phyloP scores from a whole-genome alignment of 1,140 invertebrate species.

The Heterodera carotae region DNA sequence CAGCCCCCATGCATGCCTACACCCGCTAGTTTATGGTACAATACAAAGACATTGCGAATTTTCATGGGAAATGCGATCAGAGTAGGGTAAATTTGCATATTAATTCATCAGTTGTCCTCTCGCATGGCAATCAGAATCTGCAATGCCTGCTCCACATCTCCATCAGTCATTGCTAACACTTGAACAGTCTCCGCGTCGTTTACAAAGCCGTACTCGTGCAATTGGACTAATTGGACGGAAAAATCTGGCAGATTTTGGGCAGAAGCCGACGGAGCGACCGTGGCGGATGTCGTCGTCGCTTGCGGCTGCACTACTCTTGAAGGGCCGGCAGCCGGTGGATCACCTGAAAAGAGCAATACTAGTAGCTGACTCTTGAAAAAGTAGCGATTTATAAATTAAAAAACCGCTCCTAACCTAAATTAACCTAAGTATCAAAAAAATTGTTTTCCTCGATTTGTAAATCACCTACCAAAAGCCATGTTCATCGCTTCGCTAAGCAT shows the following conservation, averaged over 20 bases:
- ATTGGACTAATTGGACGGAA: constrained; percentile 42
- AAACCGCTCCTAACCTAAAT: too few species aligned
- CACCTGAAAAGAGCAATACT: constrained; percentile 4
- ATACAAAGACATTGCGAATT: too few species aligned
- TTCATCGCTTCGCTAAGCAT: constrained; percentile 18
- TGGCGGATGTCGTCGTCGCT: background rate
- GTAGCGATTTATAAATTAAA: too few species aligned
- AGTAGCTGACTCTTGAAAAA: too few species aligned
- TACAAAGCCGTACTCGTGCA: constrained; percentile 49
- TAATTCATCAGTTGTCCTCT: constrained; percentile 22
- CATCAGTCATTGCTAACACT: constrained; percentile 34
- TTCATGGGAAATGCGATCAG: too few species aligned
- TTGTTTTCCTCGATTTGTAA: background rate
- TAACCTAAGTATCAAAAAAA: background rate
- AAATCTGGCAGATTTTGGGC: background rate
- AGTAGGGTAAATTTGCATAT: too few species aligned
- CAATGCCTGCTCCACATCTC: constrained; percentile 48
- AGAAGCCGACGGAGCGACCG: too few species aligned
- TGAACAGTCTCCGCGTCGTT: constrained; percentile 46
- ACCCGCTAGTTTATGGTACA: too few species aligned
- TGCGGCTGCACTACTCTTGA: constrained; percentile 1
- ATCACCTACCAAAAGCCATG: constrained; percentile 6
- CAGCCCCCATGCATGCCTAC: too few species aligned
- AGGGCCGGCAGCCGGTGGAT: background rate
- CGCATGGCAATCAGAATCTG: constrained; percentile 46